Evolutionary conservation across 2,888 invertebrate genomes (phyloP).

Genomic region (Leucoma salicis): DNA sequence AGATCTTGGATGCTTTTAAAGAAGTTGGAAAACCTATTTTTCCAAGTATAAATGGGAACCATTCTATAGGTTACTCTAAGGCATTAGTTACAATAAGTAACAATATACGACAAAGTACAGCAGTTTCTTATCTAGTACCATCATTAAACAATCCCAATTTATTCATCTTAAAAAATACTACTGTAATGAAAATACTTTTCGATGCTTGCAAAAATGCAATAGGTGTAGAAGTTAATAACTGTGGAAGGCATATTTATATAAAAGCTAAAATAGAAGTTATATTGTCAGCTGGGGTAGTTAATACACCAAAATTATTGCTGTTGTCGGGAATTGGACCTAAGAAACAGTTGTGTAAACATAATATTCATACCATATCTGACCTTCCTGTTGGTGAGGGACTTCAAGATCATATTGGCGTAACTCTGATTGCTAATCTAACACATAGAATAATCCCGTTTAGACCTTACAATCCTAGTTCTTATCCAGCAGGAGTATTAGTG

Average conservation of each 20-base stretch:
- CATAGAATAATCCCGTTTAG: conserved; percentile 29
- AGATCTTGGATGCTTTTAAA: conserved; percentile 1
- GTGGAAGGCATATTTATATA: conserved; percentile 14
- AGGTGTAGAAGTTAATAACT: conserved; percentile 38
- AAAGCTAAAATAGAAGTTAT: conserved; percentile 44
- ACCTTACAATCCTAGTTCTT: conserved; percentile 23
- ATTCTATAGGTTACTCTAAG: conserved; percentile 8
- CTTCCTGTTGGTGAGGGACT: conserved; percentile 50
- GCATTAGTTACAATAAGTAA: conserved; percentile 10
- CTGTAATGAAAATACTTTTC: conserved; percentile 14
- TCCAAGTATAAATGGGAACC: conserved; percentile 8
- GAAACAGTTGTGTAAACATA: conserved; percentile 36
- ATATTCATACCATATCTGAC: conserved; percentile 37
- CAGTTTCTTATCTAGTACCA: conserved; percentile 9
- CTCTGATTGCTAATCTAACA: conserved; percentile 39
- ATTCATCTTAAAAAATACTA: conserved; percentile 17
- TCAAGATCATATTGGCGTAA: conserved; percentile 50
- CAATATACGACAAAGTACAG: conserved; percentile 11
- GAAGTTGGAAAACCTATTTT: conserved; percentile 2
- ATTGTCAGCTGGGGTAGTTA: conserved; percentile 48
- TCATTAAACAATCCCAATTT: conserved; percentile 10
- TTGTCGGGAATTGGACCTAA: conserved; percentile 52
- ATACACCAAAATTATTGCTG: conserved; percentile 53
- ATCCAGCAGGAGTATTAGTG: conserved; percentile 37
- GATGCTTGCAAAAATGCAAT: conserved; percentile 20